These are phyloP conservation scores for Sarcophilus harrisii DNA, from an alignment of 2,797 vertebrate species.

Conservation along the genomic window DNA sequence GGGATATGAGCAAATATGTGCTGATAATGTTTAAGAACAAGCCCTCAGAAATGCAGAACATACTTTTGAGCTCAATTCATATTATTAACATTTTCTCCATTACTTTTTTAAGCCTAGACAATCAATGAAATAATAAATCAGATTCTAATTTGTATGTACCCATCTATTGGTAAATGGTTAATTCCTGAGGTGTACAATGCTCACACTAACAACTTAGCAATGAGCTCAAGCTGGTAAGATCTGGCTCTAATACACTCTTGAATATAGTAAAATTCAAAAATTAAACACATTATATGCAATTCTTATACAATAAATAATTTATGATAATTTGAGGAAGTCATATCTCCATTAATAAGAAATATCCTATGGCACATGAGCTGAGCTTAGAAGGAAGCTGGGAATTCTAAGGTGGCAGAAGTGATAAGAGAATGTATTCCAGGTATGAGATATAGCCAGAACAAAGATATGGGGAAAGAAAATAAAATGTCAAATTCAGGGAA, in stretches of 20 bases:
- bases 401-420: not conserved
- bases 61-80: not conserved
- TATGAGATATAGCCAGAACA: not conserved
- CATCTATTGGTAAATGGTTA: not conserved
- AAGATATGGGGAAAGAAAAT: not conserved
- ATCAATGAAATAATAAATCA: not conserved
- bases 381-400: not conserved
- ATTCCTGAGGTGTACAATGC: not conserved
- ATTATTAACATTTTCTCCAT: not conserved
- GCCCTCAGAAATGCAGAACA: not conserved
- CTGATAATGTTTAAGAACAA: not conserved
- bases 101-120: not conserved
- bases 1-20: not conserved
- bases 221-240: not conserved
- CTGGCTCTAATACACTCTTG: not conserved
- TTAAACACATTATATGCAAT: not conserved
- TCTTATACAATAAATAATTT: not conserved
- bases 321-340: not conserved
- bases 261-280: not conserved
- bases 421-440: not conserved
- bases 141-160: not conserved
- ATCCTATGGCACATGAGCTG: not conserved
- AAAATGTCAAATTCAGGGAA: not conserved
- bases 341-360: not conserved
- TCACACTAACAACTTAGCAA: not conserved